Percentiles rank a stretch among this genome's conserved stretches.
phyloP scores from a whole-genome alignment of 2,113 vertebrate genomes.

The Platichthys stellatus region DNA sequence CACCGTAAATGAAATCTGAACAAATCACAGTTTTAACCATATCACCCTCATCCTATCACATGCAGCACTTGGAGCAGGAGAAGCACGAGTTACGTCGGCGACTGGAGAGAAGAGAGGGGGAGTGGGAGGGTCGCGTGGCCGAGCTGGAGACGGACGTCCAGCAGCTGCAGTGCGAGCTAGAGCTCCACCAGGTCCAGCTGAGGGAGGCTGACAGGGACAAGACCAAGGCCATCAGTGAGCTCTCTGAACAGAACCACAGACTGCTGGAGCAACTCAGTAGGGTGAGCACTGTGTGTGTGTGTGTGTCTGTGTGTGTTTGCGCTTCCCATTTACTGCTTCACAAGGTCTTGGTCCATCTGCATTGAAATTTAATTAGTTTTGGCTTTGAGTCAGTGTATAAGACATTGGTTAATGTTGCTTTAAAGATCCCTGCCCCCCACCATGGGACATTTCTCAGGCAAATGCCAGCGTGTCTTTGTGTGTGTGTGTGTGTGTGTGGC shows the following conservation, averaged over 20 bases:
- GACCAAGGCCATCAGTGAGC: constrained; percentile 89
- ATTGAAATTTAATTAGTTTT: constrained; percentile 46
- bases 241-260: constrained; percentile 98
- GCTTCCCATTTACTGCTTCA: constrained; percentile 29
- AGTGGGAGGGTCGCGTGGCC: constrained; percentile 96
- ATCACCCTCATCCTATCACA: constrained; percentile 1
- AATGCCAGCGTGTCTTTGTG: not conserved
- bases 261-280: constrained; percentile 95
- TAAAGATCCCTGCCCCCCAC: constrained; percentile 23
- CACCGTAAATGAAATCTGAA: not conserved
- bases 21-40: not conserved
- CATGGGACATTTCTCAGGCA: not conserved
- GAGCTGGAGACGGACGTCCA: constrained; percentile 96
- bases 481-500: not conserved
- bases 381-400: constrained; percentile 47
- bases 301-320: constrained; percentile 13
- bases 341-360: constrained; percentile 1
- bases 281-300: constrained; percentile 83
- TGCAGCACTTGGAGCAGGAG: constrained; percentile 95
- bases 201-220: constrained; percentile 92
- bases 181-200: constrained; percentile 92
- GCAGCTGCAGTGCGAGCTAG: constrained; percentile 93
- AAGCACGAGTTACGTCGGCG: constrained; percentile 93
- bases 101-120: constrained; percentile 93
- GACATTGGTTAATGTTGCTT: constrained; percentile 43